Conservation (phyloP, 37 sponge, comb jelly and placozoan genomes). For the Lycopodina hypogea region DNA sequence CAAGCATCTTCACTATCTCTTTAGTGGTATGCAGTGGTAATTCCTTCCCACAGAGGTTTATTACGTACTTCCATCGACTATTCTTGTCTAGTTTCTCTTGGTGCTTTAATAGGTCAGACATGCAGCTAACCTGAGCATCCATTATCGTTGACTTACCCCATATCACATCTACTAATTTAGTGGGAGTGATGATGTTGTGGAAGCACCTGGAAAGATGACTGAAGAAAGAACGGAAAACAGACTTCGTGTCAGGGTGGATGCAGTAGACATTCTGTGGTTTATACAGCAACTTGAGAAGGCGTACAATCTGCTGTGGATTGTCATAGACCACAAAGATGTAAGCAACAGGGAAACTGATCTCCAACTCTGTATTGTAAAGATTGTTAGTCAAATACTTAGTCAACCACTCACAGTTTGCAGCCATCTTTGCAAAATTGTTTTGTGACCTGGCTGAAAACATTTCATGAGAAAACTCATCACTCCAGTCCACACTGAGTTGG, state of each 20-base stretch:
- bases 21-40: conserved; percentile 52
- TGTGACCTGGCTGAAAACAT: too few relatives aligned
- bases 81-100: background rate
- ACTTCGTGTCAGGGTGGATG: conserved; percentile 35
- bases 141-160: conserved; percentile 21
- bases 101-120: conserved; percentile 7
- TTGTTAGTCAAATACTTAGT: conserved; percentile 12
- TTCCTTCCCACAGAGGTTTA: conserved; percentile 59
- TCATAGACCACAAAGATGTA: conserved; percentile 19
- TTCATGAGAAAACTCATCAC: background rate
- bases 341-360: conserved; percentile 21
- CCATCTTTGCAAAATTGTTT: background rate
- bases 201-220: conserved; percentile 17
- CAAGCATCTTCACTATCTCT: conserved; percentile 44
- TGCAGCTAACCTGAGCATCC: conserved; percentile 40
- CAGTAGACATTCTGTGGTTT: conserved; percentile 46
- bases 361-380: conserved; percentile 24
- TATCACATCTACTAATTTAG: conserved; percentile 8
- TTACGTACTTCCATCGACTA: conserved; percentile 45
- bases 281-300: conserved; percentile 29
- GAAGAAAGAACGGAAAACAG: conserved; percentile 2
- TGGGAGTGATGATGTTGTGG: conserved; percentile 19
- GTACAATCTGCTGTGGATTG: conserved; percentile 19
- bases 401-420: conserved; percentile 7
- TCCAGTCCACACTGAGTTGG: background rate